phyloP scores from a whole-genome alignment of 2,888 invertebrate species.

The Thereva unica region DNA sequence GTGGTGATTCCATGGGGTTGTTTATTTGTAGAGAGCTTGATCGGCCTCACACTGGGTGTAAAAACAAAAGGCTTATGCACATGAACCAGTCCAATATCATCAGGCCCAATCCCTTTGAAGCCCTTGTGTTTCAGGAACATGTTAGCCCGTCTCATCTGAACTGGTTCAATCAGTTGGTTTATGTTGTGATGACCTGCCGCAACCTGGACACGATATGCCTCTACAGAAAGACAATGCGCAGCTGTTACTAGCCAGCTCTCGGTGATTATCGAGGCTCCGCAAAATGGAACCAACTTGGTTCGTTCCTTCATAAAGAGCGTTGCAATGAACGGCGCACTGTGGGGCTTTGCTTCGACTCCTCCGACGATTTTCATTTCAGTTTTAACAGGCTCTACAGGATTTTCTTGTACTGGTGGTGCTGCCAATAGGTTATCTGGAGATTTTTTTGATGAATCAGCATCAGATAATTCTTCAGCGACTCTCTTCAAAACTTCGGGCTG shows the following conservation, averaged over 20 bases:
- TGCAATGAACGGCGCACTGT: slow-evolving; percentile 37
- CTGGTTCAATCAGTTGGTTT: not conserved
- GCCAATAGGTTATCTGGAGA: too few relatives aligned
- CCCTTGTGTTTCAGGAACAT: slow-evolving; percentile 23
- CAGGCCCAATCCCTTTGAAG: slow-evolving; percentile 38
- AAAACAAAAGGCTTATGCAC: slow-evolving; percentile 36
- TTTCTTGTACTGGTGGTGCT: too few relatives aligned
- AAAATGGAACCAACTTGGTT: slow-evolving; percentile 25
- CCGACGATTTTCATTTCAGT: slow-evolving; percentile 37
- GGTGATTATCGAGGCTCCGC: slow-evolving; percentile 40
- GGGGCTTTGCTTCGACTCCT: slow-evolving; percentile 33
- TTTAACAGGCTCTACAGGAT: not conserved
- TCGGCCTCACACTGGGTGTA: slow-evolving; percentile 30
- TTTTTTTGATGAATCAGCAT: too few relatives aligned
- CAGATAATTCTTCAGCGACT: too few relatives aligned
- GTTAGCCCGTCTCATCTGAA: slow-evolving; percentile 29
- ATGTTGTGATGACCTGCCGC: slow-evolving; percentile 37
- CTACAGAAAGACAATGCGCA: slow-evolving; percentile 40
- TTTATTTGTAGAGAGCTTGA: slow-evolving; percentile 21
- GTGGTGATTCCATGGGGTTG: slow-evolving; percentile 22
- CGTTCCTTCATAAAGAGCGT: slow-evolving; percentile 26
- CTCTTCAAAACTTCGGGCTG: too few relatives aligned
- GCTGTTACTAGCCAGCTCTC: slow-evolving; percentile 41
- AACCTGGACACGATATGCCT: slow-evolving; percentile 27
- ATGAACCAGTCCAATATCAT: slow-evolving; percentile 40